These are phyloP conservation scores for Cosmopolites sordidus DNA, from an alignment of 2,888 invertebrate genomes.

Conservation along the genomic window DNA sequence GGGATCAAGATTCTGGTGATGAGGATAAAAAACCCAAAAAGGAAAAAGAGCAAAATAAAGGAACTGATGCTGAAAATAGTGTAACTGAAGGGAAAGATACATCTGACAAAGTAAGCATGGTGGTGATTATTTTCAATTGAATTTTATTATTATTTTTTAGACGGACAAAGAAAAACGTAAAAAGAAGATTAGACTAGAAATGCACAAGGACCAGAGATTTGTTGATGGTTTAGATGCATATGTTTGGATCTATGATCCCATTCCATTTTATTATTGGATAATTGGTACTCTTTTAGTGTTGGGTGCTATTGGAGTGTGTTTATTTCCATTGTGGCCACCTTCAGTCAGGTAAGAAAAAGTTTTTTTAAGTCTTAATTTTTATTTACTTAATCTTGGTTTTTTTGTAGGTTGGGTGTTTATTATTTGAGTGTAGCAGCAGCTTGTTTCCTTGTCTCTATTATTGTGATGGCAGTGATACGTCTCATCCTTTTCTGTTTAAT, in stretches of 20 bases:
- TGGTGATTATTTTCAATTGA: too few species aligned
- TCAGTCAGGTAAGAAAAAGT: slow-evolving; percentile 64
- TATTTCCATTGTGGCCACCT: slow-evolving; percentile 99
- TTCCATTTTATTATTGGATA: slow-evolving; percentile 90
- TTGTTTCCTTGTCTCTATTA: slow-evolving; percentile 89
- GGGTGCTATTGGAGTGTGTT: slow-evolving; percentile 90
- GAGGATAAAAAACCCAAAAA: slow-evolving; percentile 52
- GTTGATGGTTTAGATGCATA: slow-evolving; percentile 92
- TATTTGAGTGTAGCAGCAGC: slow-evolving; percentile 94
- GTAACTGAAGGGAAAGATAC: slow-evolving; percentile 51
- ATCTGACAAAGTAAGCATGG: slow-evolving; percentile 32
- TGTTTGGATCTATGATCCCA: slow-evolving; percentile 97
- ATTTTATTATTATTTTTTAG: slow-evolving; percentile 18
- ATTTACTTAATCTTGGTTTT: neutral
- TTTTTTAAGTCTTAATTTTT: slow-evolving; percentile 33
- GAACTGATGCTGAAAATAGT: slow-evolving; percentile 52
- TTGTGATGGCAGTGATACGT: slow-evolving; percentile 84
- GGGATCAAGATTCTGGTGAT: slow-evolving; percentile 38
- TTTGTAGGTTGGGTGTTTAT: slow-evolving; percentile 81
- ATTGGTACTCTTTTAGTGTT: slow-evolving; percentile 86
- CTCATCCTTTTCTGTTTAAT: slow-evolving; percentile 87
- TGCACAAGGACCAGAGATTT: slow-evolving; percentile 94
- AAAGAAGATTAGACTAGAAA: slow-evolving; percentile 91
- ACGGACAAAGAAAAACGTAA: slow-evolving; percentile 66
- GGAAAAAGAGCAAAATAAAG: slow-evolving; percentile 46